Base-by-base conservation (phyloP, 2,113 vertebrate genomes). In the Pterocles burchelli region DNA sequence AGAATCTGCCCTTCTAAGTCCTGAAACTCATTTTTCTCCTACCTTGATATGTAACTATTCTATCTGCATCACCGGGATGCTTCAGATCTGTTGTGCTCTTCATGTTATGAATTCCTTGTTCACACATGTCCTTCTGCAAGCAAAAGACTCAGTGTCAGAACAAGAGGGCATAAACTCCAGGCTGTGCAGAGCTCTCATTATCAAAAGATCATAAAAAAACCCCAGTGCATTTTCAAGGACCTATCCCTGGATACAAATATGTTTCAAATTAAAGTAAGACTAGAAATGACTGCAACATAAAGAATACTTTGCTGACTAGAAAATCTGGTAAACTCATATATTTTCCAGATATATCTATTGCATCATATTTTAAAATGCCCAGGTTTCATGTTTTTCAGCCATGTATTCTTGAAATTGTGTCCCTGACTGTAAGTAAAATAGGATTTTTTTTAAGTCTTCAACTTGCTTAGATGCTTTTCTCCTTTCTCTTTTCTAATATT, bases 211-310 rank as follows among this genome's bases (percentile, higher is more conserved):
- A 36, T 71, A 10, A 21, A 5, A 61, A 61, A 52, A 58, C 26
- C 7, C 25, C 19, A 63, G 36, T 48, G 31, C 34, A 11, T 58
- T 94, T 70, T 13, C 78, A 85, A 80, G 25, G 51, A 89, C 57
- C 36, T 91, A 61, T 34, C 36, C 45, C 54, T 49, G 46, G 62
- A 82, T 52, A 34, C 58, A 89, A 96, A 76, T 78, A 55, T 65
- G 55, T 95, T 96, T 93, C 55, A 88, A 93, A 95, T 87, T 89
- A 94, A 65, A 87, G 8, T 20, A 85, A 63, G 46, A 45, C 68
- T 95, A 87, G 34, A 93, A 94, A 68, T 74, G 28, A 55, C 34
- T 82, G 41, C 75, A 87, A 76, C 13, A 36, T 43, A 83, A 84
- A 68, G 68, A 72, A 45, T n/a, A 49, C 15, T 85, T 68, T 51